Base-by-base conservation (phyloP, 2,113 vertebrate species). In the Suncus etruscus region DNA sequence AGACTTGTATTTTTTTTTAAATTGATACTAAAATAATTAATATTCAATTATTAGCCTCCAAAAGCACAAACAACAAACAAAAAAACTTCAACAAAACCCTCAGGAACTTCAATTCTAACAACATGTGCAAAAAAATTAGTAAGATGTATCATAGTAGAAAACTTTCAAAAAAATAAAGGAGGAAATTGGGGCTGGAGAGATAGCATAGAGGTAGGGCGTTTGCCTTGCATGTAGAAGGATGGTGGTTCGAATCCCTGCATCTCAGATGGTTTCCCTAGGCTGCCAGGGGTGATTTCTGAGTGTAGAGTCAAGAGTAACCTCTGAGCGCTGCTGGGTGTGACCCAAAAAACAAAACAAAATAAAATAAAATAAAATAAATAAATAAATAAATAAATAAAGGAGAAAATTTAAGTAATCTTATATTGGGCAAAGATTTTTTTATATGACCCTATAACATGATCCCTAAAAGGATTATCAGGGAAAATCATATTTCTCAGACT, bases 141-240 rank as follows among this genome's bases (percentile, higher is more conserved):
- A 84, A 84, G 68, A 84, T 61, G 25, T 68, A 88, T 48, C 48
- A 79, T 11, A 79, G 74, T 79, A 66, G 22, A 89, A 61, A 72
- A 68, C 9, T 48, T 90, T 24, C 18, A 27, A 5, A 32, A 86
- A 86, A 66, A 39, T 39, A 39, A 39, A 39, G 39, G 39, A 39
- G 39, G 39, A 39, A 39, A 39, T 39, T 39, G 39, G 3, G 39
- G 39, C 39, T 39, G 39, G 39, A 39, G 39, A 39, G 39, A 39
- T 39, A 39, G 39, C 39, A 39, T 39, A 5, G 39, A 39, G 3
- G 39, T 39, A 39, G 39, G 39, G 39, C 5, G 39, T 39, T 39
- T 39, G 39, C 39, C 39, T 39, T 39, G 39, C 39, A 39, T 39
- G 39, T 5, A 39, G 39, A 39, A 39, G 39, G 39, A 39, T 39